These are phyloP conservation scores for Venustoraphidia nigricollis DNA, from an alignment of 2,888 invertebrate genomes.

Conservation along the genomic window DNA sequence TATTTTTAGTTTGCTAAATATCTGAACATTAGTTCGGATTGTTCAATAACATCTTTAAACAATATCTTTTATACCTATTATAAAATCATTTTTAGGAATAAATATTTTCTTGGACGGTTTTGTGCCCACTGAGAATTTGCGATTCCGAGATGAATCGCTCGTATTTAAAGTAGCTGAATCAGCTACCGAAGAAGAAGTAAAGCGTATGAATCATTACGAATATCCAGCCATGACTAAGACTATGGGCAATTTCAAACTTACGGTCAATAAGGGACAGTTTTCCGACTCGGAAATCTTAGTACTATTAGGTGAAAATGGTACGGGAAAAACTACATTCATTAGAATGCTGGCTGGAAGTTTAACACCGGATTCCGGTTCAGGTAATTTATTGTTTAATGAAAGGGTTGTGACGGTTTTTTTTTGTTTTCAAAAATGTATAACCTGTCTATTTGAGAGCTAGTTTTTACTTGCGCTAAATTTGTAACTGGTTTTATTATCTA, in stretches of 20 bases:
- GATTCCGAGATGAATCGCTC: conserved; percentile 92
- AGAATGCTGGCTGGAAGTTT: conserved; percentile 95
- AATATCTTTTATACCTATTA: background rate
- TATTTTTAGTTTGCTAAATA: background rate
- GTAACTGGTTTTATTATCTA: background rate
- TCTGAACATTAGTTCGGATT: background rate
- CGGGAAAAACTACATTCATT: conserved; percentile 98
- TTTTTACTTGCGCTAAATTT: background rate
- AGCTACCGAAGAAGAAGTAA: conserved; percentile 93
- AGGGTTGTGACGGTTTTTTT: background rate
- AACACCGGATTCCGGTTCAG: conserved; percentile 68
- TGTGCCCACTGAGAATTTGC: conserved; percentile 96
- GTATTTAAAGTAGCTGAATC: conserved; percentile 98
- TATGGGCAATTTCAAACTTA: conserved; percentile 62
- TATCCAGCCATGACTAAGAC: conserved; percentile 87
- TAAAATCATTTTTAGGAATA: conserved; percentile 44
- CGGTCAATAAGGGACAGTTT: conserved; percentile 82
- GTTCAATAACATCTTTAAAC: background rate
- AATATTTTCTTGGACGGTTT: conserved; percentile 99
- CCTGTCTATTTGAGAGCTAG: background rate
- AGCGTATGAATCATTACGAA: conserved; percentile 90
- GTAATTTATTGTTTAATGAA: conserved; percentile 21
- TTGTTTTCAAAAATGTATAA: too few relatives aligned
- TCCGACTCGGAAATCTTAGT: conserved; percentile 99
- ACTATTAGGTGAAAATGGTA: conserved; percentile 92